Percentiles rank a stretch among this genome's conserved stretches.
Conservation (phyloP, 2,888 invertebrate genomes). For the Tortrix viridana region DNA sequence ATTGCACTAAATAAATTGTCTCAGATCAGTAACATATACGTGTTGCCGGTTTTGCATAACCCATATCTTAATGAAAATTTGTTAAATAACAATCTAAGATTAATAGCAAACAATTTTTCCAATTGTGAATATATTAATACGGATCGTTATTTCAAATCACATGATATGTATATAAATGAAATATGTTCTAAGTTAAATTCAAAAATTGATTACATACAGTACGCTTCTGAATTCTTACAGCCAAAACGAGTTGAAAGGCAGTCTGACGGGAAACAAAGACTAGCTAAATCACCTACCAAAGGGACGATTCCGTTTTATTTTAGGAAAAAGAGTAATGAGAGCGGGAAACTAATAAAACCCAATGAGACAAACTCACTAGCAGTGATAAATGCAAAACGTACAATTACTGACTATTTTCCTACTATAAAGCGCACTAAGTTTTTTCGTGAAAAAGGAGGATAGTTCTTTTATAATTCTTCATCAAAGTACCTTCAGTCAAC, state of each 20-base stretch:
- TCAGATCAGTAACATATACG: neutral
- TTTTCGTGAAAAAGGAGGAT: neutral
- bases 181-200: constrained; percentile 4
- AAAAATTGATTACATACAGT: neutral
- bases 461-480: too few relatives aligned
- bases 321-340: neutral
- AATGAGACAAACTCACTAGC: too few relatives aligned
- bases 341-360: too few relatives aligned
- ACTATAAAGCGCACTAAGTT: neutral
- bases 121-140: neutral
- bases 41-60: constrained; percentile 2
- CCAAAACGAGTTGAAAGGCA: neutral
- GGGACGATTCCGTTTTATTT: constrained; percentile 8
- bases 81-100: constrained; percentile 8
- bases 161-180: neutral
- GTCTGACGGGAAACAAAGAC: neutral
- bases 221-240: neutral
- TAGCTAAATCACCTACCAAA: neutral
- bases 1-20: constrained; percentile 3
- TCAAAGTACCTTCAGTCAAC: too few relatives aligned
- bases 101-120: neutral
- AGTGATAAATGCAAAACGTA: neutral
- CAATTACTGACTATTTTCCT: constrained; percentile 6
- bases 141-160: neutral
- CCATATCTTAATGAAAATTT: neutral